Conservation (phyloP, 2,797 vertebrate genomes). For the Austrolebias charrua region DNA sequence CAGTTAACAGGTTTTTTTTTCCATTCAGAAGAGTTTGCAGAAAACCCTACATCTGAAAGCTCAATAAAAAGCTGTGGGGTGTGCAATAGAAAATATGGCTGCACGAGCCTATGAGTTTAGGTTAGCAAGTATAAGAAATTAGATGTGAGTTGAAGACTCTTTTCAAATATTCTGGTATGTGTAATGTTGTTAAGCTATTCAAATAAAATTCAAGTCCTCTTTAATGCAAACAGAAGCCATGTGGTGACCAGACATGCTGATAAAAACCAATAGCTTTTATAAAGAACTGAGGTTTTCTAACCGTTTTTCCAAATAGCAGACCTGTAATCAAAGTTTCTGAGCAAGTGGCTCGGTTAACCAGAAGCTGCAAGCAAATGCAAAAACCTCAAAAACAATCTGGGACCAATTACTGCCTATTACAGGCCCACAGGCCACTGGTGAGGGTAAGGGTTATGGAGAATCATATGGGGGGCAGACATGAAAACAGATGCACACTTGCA, state of each 20-base stretch:
- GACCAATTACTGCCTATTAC: constrained; percentile 74
- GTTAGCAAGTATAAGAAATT: constrained; percentile 1
- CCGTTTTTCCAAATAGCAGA: constrained; percentile 68
- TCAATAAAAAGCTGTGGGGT: constrained; percentile 1
- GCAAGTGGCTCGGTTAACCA: constrained; percentile 79
- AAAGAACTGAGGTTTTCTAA: constrained; percentile 70
- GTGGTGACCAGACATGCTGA: constrained; percentile 56
- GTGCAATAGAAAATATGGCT: constrained; percentile 4
- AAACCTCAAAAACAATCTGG: constrained; percentile 78
- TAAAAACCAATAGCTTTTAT: constrained; percentile 69
- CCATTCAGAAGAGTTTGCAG: not conserved
- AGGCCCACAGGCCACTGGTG: constrained; percentile 66
- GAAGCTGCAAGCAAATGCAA: constrained; percentile 60
- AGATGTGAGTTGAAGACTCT: not conserved
- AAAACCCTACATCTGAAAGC: constrained; percentile 23
- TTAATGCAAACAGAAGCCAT: constrained; percentile 57
- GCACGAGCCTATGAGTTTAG: not conserved
- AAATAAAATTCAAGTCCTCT: constrained; percentile 25
- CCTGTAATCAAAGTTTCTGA: constrained; percentile 76
- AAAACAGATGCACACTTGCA: constrained; percentile 48
- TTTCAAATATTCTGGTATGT: not conserved
- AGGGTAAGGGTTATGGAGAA: constrained; percentile 58
- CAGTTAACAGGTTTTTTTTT: constrained; percentile 26
- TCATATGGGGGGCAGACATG: constrained; percentile 55
- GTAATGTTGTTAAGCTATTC: constrained; percentile 20